A percentile compares a stretch with the other conserved stretches of the same genome.
Conservation (phyloP, 2,113 vertebrate genomes). For the Leucopsar rothschildi region DNA sequence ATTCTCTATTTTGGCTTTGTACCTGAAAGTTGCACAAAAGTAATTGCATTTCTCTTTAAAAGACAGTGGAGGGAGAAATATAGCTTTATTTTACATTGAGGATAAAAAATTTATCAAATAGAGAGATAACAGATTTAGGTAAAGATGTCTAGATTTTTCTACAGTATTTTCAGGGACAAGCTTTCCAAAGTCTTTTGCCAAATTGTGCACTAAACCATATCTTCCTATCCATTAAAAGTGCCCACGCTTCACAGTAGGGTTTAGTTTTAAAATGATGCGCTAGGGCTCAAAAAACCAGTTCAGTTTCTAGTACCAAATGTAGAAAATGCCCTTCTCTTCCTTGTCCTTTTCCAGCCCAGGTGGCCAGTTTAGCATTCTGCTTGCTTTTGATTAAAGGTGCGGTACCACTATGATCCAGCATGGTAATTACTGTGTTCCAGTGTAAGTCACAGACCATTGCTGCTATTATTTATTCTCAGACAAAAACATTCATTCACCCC, state of each 20-base stretch:
- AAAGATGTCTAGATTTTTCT: background rate
- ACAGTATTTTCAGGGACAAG: background rate
- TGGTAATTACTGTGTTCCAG: background rate
- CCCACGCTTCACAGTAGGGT: background rate
- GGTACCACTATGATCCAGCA: background rate
- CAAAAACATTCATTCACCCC: background rate
- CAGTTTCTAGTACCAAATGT: background rate
- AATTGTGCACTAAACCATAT: background rate
- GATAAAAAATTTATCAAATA: background rate
- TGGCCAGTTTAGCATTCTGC: background rate
- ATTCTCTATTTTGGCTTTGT: background rate
- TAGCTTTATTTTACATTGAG: background rate
- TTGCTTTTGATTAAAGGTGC: background rate
- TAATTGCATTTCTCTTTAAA: background rate
- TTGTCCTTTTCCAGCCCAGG: background rate
- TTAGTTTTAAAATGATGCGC: background rate
- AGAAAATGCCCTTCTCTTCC: background rate
- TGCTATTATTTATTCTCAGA: background rate
- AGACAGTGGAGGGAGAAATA: background rate
- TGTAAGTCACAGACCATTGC: background rate
- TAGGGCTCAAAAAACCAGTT: background rate
- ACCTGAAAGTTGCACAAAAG: background rate
- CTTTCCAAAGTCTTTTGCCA: background rate
- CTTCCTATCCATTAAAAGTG: background rate
- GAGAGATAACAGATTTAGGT: background rate